phyloP scores from a whole-genome alignment of 1,140 invertebrate species.

The Lordiphosa stackelbergi region DNA sequence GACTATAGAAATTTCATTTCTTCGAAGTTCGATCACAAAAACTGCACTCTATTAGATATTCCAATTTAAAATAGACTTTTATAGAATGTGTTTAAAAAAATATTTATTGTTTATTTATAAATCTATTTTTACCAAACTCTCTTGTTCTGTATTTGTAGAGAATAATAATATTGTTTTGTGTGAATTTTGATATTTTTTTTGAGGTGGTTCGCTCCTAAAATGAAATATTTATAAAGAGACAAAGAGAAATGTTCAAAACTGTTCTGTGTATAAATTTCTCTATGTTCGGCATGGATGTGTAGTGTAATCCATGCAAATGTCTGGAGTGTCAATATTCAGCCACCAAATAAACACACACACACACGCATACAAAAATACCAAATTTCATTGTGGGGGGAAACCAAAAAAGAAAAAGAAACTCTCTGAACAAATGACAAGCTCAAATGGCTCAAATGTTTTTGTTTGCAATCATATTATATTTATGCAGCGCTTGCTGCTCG shows the following conservation, averaged over 20 bases:
- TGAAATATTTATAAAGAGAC: slow-evolving; percentile 9
- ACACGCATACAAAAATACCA: slow-evolving; percentile 4
- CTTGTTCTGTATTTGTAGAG: not conserved
- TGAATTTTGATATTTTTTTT: slow-evolving; percentile 11
- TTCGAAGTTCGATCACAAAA: not conserved
- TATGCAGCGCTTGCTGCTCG: slow-evolving; percentile 41
- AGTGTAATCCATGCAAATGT: no score
- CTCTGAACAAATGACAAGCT: slow-evolving; percentile 54
- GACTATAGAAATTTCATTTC: no score
- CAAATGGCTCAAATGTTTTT: slow-evolving; percentile 61
- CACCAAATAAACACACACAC: slow-evolving; percentile 6
- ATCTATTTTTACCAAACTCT: no score
- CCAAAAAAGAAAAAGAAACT: slow-evolving; percentile 4
- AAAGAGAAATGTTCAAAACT: slow-evolving; percentile 1
- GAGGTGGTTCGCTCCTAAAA: not conserved
- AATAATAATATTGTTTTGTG: not conserved
- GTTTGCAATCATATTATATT: slow-evolving; percentile 63
- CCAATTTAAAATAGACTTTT: not conserved
- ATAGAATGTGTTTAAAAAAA: no score
- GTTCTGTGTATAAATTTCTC: slow-evolving; percentile 3
- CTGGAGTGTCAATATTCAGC: slow-evolving; percentile 14
- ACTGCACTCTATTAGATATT: slow-evolving; percentile 1
- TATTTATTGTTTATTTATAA: no score
- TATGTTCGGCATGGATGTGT: no score
- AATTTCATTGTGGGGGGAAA: slow-evolving; percentile 8